Evolutionary conservation across 2,797 vertebrate species (phyloP).

Genomic region (Odontamblyopus lacepedii): DNA sequence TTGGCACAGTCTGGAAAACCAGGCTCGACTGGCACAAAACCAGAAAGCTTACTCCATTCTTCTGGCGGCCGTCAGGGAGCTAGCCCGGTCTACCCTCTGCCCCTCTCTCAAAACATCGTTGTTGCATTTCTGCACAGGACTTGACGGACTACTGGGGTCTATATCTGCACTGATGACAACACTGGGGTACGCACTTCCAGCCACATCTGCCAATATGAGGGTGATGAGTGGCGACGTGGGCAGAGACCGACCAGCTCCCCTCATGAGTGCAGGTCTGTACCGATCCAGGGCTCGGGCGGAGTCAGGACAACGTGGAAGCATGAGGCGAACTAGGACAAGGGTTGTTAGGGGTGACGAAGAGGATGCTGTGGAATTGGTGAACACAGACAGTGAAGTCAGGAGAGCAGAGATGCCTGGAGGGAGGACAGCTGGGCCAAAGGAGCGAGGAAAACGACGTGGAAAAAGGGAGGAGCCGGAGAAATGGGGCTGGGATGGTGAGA

Average conservation of each 20-base stretch:
- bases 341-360: conserved; percentile 48
- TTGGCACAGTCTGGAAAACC: conserved; percentile 93
- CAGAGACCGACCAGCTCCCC: conserved; percentile 61
- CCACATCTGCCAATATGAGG: conserved; percentile 34
- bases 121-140: conserved; percentile 91
- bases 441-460: conserved; percentile 65
- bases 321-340: conserved; percentile 46
- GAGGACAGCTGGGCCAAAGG: conserved; percentile 50
- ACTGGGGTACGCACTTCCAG: conserved; percentile 82
- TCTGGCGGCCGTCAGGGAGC: conserved; percentile 86
- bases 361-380: conserved; percentile 38
- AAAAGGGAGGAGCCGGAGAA: conserved; percentile 61
- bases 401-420: conserved; percentile 51
- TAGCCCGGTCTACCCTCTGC: conserved; percentile 85
- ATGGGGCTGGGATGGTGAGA: conserved; percentile 39
- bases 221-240: conserved; percentile 23
- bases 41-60: conserved; percentile 92
- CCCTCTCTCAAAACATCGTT: conserved; percentile 89
- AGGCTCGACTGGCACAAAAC: conserved; percentile 91
- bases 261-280: conserved; percentile 69
- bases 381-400: conserved; percentile 56
- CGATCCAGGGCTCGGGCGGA: conserved; percentile 40
- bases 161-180: conserved; percentile 93
- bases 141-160: conserved; percentile 91
- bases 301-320: conserved; percentile 26